These are phyloP conservation scores for Maccullochella peelii DNA, from an alignment of 2,113 vertebrate species.

Conservation along the genomic window DNA sequence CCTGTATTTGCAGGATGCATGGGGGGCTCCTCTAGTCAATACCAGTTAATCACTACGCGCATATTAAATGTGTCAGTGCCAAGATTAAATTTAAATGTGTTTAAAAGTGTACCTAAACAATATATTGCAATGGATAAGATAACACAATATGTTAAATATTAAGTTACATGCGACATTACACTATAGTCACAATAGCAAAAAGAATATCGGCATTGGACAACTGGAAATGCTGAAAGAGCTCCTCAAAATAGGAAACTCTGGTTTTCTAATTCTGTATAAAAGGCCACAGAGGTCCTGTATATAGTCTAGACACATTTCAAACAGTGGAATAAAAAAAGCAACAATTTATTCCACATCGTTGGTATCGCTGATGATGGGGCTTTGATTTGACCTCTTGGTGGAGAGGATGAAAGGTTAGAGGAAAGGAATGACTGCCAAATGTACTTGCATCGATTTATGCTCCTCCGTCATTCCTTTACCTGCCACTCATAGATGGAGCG, in stretches of 20 bases:
- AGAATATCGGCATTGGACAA: neutral
- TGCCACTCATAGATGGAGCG: slow-evolving; percentile 75
- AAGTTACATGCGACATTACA: neutral
- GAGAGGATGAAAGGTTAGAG: slow-evolving; percentile 75
- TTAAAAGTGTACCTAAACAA: neutral
- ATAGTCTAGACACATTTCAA: slow-evolving; percentile 18
- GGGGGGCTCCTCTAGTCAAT: slow-evolving; percentile 47
- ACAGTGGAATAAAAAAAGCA: slow-evolving; percentile 15
- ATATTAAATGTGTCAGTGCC: slow-evolving; percentile 51
- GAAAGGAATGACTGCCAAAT: slow-evolving; percentile 74
- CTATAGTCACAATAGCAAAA: neutral
- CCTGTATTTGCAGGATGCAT: slow-evolving; percentile 38
- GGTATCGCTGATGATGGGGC: slow-evolving; percentile 55
- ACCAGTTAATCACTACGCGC: slow-evolving; percentile 64
- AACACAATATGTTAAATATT: neutral
- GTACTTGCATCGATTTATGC: slow-evolving; percentile 73
- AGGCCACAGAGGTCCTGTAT: neutral
- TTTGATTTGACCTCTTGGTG: slow-evolving; percentile 71
- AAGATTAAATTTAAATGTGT: slow-evolving; percentile 28
- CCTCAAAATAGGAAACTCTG: neutral
- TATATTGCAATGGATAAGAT: neutral
- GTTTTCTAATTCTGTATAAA: neutral
- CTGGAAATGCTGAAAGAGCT: neutral
- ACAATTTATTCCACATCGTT: slow-evolving; percentile 40
- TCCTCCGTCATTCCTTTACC: slow-evolving; percentile 65